phyloP scores from a whole-genome alignment of 2,113 vertebrate species.

The Phaetusa simplex region DNA sequence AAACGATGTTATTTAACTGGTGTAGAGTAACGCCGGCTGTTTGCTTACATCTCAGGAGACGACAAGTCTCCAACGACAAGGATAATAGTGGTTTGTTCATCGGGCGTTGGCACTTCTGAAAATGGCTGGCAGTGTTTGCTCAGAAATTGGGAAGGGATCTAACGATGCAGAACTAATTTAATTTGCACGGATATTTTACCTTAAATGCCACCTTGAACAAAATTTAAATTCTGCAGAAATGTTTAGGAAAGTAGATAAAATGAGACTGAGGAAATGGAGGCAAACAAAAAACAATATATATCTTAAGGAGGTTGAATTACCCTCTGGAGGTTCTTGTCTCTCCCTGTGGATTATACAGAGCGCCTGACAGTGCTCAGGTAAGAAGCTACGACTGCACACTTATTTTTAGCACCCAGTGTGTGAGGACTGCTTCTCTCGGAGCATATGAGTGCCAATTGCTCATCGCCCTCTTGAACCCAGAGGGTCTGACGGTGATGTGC shows the following conservation, averaged over 20 bases:
- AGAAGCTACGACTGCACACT: background rate
- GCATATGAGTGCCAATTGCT: background rate
- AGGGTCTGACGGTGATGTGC: background rate
- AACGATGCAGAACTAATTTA: slow-evolving; percentile 11
- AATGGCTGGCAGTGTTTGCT: slow-evolving; percentile 5
- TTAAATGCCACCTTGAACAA: slow-evolving; percentile 27
- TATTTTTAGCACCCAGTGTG: background rate
- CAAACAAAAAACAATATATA: background rate
- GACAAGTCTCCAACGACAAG: background rate
- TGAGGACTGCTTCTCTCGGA: background rate
- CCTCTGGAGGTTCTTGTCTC: background rate
- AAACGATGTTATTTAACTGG: slow-evolving; percentile 14
- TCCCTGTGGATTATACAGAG: background rate
- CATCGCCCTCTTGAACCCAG: background rate
- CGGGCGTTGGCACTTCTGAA: background rate
- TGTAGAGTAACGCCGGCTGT: background rate
- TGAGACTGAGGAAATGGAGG: background rate
- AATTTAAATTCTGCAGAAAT: background rate
- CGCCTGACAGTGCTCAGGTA: background rate
- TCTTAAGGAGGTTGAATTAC: background rate
- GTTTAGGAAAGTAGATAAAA: background rate
- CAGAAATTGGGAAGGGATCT: slow-evolving; percentile 18
- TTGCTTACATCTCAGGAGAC: background rate
- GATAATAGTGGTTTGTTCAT: background rate
- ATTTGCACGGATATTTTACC: slow-evolving; percentile 42